These are phyloP conservation scores for Verasper variegatus DNA, from an alignment of 2,113 vertebrate species.

Conservation along the genomic window DNA sequence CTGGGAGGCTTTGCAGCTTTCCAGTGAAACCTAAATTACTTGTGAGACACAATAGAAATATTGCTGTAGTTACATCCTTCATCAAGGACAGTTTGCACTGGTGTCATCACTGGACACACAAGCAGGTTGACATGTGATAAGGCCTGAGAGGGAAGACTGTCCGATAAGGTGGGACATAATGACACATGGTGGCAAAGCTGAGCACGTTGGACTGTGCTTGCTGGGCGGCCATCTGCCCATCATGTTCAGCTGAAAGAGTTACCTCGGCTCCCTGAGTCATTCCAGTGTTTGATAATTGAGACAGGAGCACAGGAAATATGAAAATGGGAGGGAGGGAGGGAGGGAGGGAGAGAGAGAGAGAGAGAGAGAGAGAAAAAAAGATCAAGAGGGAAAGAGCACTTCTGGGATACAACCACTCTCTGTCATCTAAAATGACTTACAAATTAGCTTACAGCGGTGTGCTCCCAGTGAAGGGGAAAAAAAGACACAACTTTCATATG, in stretches of 20 bases:
- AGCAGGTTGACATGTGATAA: slow-evolving; percentile 19
- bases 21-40: slow-evolving; percentile 32
- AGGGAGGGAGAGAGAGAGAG: slow-evolving; percentile 6
- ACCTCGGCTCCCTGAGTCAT: slow-evolving; percentile 15
- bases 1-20: slow-evolving; percentile 25
- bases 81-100: slow-evolving; percentile 15
- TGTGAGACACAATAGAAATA: slow-evolving; percentile 35
- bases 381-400: slow-evolving; percentile 70
- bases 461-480: slow-evolving; percentile 51
- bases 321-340: slow-evolving; percentile 38
- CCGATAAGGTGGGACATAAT: slow-evolving; percentile 13
- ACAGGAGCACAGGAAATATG: slow-evolving; percentile 43
- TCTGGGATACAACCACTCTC: slow-evolving; percentile 76
- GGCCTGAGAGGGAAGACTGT: slow-evolving; percentile 35
- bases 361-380: slow-evolving; percentile 48
- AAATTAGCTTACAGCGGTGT: slow-evolving; percentile 78
- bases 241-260: slow-evolving; percentile 22
- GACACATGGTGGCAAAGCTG: slow-evolving; percentile 21
- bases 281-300: slow-evolving; percentile 63
- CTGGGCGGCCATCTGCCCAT: slow-evolving; percentile 49
- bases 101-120: slow-evolving; percentile 14
- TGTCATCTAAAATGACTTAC: slow-evolving; percentile 82
- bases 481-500: slow-evolving; percentile 77
- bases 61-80: slow-evolving; percentile 8
- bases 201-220: slow-evolving; percentile 36